Percentiles rank a stretch among this genome's conserved stretches.
These are phyloP conservation scores for Crax fasciolata DNA, from an alignment of 2,797 vertebrate genomes.

Conservation along the genomic window DNA sequence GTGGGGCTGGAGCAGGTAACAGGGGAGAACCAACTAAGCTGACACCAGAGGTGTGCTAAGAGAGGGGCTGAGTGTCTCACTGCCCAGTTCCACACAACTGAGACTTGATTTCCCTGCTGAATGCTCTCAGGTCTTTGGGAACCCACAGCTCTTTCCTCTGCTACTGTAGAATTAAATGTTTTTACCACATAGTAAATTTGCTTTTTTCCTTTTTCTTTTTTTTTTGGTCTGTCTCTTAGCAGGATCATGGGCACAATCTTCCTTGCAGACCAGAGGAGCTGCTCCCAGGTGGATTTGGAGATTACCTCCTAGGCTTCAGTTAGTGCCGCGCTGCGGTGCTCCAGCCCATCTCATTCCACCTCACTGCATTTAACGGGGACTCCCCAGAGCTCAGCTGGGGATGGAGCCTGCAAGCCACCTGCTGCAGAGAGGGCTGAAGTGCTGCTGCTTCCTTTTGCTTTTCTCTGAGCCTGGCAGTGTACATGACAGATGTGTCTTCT, in stretches of 20 bases:
- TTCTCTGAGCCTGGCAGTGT: not conserved
- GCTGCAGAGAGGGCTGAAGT: slow-evolving; percentile 32
- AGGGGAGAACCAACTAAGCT: not conserved
- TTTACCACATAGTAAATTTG: not conserved
- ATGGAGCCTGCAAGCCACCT: slow-evolving; percentile 37
- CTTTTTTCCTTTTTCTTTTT: not conserved
- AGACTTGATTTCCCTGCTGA: not conserved
- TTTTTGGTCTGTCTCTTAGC: not conserved
- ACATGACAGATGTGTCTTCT: not conserved
- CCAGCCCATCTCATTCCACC: not conserved
- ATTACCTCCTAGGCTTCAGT: not conserved
- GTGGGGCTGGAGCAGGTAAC: not conserved
- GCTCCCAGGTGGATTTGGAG: not conserved
- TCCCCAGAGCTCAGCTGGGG: not conserved
- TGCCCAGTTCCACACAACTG: not conserved
- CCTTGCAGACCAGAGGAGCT: not conserved
- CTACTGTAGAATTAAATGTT: not conserved
- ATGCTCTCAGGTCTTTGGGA: not conserved
- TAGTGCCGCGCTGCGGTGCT: rapidly evolving
- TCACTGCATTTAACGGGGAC: not conserved
- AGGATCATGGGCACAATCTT: not conserved
- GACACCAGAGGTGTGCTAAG: not conserved
- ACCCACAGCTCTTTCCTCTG: not conserved
- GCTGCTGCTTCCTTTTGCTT: not conserved
- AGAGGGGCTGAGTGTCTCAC: not conserved